phyloP scores from a whole-genome alignment of 2,888 invertebrate species.

The Orchestes rusci region DNA sequence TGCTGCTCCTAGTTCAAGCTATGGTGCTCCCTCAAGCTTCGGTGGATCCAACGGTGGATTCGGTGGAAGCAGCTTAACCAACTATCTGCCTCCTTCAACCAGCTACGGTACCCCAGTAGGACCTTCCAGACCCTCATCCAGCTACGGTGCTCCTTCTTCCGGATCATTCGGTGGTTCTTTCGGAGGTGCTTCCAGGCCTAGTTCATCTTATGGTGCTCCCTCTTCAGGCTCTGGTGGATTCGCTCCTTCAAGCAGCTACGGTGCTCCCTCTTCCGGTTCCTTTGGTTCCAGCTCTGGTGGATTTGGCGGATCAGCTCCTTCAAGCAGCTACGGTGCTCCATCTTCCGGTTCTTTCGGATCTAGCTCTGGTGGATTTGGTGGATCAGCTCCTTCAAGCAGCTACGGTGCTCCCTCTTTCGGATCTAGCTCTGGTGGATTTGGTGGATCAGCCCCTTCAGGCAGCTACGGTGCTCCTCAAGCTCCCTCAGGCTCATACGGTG shows the following conservation, averaged over 20 bases:
- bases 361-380: conserved; percentile 29
- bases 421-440: conserved; percentile 29
- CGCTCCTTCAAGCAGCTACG: conserved; percentile 35
- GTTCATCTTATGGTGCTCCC: conserved; percentile 39
- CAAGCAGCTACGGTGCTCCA: conserved; percentile 36
- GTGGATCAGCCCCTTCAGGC: conserved; percentile 45
- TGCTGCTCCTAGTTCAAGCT: conserved; percentile 28
- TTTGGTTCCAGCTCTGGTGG: conserved; percentile 23
- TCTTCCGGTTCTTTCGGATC: conserved; percentile 42
- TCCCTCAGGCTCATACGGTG: conserved; percentile 31
- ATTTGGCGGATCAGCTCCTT: conserved; percentile 43
- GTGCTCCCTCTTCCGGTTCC: conserved; percentile 35
- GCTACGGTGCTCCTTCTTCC: conserved; percentile 43
- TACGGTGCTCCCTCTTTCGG: conserved; percentile 47
- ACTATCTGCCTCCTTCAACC: conserved; percentile 35
- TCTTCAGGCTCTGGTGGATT: conserved; percentile 30
- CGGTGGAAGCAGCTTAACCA: conserved; percentile 13
- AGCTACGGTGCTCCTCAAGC: conserved; percentile 38
- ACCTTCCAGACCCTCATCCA: conserved; percentile 36
- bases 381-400: conserved; percentile 29
- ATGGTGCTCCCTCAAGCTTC: conserved; percentile 41
- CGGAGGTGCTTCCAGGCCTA: conserved; percentile 31
- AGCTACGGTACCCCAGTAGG: conserved; percentile 42
- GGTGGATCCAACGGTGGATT: conserved; percentile 30
- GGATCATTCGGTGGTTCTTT: conserved; percentile 33